Conservation (phyloP, 1,140 invertebrate species). For the Drosophila malerkotliana region DNA sequence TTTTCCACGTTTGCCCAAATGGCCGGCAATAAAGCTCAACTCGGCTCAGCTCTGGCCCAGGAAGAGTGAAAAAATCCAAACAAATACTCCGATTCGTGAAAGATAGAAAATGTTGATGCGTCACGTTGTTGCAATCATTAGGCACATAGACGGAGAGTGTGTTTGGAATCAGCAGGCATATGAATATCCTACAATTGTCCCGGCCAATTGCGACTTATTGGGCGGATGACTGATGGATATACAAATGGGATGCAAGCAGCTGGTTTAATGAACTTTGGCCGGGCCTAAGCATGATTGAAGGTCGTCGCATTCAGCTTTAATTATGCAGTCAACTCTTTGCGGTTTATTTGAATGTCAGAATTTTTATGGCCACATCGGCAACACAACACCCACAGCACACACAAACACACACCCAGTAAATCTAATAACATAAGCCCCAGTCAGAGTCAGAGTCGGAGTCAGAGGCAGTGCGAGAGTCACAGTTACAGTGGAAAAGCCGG, state of each 20-base stretch:
- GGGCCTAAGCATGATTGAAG: conserved; percentile 52
- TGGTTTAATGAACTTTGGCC: conserved; percentile 60
- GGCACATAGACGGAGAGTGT: conserved; percentile 32
- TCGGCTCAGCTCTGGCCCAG: conserved; percentile 43
- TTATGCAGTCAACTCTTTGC: conserved; percentile 79
- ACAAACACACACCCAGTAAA: conserved; percentile 46
- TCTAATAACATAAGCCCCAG: conserved; percentile 75
- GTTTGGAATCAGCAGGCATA: conserved; percentile 62
- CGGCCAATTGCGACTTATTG: conserved; percentile 56
- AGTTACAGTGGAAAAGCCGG: conserved; percentile 23
- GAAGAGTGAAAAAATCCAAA: conserved; percentile 22
- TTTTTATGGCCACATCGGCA: conserved; percentile 57
- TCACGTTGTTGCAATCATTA: conserved; percentile 78
- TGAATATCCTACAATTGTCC: conserved; percentile 61
- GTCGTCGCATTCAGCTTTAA: conserved; percentile 42
- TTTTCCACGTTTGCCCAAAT: conserved; percentile 46
- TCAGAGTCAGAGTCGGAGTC: conserved; percentile 5
- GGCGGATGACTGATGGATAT: neutral
- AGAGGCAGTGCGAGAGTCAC: conserved; percentile 1
- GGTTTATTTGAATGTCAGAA: conserved; percentile 70
- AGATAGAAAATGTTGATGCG: conserved; percentile 42
- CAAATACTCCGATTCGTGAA: conserved; percentile 4
- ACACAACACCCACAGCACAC: conserved; percentile 26
- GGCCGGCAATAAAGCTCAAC: conserved; percentile 58
- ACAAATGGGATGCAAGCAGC: neutral